Evolutionary conservation across 2,797 vertebrate species (phyloP).

Genomic region (Sebastiscus albofasciatus): DNA sequence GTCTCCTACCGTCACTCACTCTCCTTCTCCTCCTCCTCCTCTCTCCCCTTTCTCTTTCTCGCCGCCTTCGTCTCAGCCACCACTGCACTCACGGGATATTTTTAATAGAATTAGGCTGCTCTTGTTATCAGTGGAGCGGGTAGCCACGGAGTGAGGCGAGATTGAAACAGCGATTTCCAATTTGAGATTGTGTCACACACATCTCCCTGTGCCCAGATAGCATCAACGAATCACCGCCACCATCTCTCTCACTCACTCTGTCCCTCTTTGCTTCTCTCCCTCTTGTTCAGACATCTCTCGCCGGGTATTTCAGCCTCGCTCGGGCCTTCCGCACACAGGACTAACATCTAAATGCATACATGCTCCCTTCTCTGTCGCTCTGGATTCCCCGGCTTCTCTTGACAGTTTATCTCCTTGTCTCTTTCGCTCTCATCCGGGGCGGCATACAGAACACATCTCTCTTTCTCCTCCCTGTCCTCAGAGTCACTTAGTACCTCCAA

Average conservation of each 20-base stretch:
- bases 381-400: conserved; percentile 58
- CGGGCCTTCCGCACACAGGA: conserved; percentile 36
- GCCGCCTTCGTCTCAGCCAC: conserved; percentile 57
- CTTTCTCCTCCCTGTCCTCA: conserved; percentile 49
- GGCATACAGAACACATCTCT: conserved; percentile 55
- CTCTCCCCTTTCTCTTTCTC: neutral
- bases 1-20: conserved; percentile 38
- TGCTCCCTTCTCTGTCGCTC: conserved; percentile 63
- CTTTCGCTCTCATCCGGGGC: conserved; percentile 58
- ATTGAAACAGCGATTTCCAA: conserved; percentile 88
- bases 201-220: conserved; percentile 80
- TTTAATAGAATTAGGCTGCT: conserved; percentile 86
- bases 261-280: conserved; percentile 35
- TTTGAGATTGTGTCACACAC: conserved; percentile 88
- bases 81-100: conserved; percentile 74
- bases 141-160: conserved; percentile 81
- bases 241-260: conserved; percentile 72
- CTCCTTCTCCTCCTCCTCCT: neutral
- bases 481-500: conserved; percentile 58
- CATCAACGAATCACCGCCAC: conserved; percentile 79
- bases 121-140: conserved; percentile 80
- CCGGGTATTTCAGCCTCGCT: conserved; percentile 54
- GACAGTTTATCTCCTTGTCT: conserved; percentile 76
- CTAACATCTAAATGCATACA: conserved; percentile 67
- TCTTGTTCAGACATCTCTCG: conserved; percentile 37